Conservation (phyloP, 2,797 vertebrate species). For the Pristis pectinata region DNA sequence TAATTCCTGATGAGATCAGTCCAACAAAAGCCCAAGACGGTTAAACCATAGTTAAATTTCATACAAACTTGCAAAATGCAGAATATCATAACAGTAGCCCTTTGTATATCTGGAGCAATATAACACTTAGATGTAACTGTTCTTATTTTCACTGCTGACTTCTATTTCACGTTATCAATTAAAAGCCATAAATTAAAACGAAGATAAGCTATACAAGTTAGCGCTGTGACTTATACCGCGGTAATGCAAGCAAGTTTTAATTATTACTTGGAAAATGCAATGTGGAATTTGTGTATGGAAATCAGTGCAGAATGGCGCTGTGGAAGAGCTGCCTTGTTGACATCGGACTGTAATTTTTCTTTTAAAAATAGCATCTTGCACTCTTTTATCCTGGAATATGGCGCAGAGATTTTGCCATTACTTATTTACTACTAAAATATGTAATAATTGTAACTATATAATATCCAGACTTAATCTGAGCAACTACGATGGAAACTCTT, state of each 20-base stretch:
- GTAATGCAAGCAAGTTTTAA: not conserved
- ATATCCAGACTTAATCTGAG: too few species aligned
- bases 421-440: not conserved
- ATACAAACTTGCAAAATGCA: not conserved
- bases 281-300: not conserved
- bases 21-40: too few species aligned
- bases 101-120: not conserved
- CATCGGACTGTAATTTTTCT: not conserved
- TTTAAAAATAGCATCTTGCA: not conserved
- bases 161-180: constrained; percentile 12
- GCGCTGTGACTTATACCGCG: not conserved
- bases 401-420: not conserved
- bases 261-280: not conserved
- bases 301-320: not conserved
- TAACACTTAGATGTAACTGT: not conserved
- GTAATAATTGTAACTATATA: not conserved
- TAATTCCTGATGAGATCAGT: too few species aligned
- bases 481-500: not conserved
- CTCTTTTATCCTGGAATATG: not conserved
- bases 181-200: not conserved
- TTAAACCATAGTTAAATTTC: too few species aligned
- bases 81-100: not conserved
- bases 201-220: not conserved
- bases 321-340: not conserved
- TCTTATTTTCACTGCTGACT: not conserved